phyloP scores from a whole-genome alignment of 1,140 invertebrate species.

The Platyscapa corneri region DNA sequence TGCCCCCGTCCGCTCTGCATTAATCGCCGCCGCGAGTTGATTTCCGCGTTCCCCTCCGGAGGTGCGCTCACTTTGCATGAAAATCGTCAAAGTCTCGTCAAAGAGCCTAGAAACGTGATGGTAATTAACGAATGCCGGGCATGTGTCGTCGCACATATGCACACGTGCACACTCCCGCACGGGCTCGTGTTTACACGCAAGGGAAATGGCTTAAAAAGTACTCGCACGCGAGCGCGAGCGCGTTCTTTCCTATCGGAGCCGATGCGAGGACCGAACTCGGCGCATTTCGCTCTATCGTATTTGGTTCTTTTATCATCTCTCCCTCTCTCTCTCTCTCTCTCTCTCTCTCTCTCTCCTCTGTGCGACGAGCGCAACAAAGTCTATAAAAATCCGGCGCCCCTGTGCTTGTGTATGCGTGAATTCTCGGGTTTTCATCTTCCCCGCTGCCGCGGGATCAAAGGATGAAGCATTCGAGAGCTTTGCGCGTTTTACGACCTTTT shows the following conservation, averaged over 20 bases:
- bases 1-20: too few relatives aligned
- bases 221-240: background rate
- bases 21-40: too few relatives aligned
- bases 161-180: background rate
- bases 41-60: too few relatives aligned
- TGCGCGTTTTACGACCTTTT: background rate
- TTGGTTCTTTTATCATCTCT: background rate
- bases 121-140: conserved; percentile 35
- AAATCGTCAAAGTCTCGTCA: background rate
- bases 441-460: background rate
- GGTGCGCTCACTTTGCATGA: conserved; percentile 26
- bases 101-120: background rate
- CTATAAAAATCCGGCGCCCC: background rate
- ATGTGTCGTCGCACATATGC: background rate
- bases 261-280: too few relatives aligned
- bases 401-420: background rate
- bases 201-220: too few relatives aligned
- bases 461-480: background rate
- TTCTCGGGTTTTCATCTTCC: background rate
- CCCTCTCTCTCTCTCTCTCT: conserved; percentile 1
- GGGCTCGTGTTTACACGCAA: background rate
- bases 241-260: too few relatives aligned
- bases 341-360: background rate
- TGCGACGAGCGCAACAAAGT: background rate
- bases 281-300: background rate